Evolutionary conservation across 2,113 vertebrate genomes (phyloP).

Genomic region (Myotis brandtii): DNA sequence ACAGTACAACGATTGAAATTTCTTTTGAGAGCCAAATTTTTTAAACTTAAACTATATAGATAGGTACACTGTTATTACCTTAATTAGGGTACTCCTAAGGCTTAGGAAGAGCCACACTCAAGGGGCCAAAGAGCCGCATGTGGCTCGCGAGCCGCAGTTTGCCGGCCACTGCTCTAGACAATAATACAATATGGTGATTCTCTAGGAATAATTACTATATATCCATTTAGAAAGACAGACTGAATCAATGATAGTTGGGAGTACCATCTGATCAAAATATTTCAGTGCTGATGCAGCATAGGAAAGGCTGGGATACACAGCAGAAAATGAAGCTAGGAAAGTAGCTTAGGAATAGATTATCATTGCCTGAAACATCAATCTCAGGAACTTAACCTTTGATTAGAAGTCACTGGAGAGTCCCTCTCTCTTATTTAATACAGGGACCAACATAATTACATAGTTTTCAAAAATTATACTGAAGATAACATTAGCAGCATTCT

Average conservation of each 20-base stretch:
- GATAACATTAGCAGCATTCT: background rate
- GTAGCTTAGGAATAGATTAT: background rate
- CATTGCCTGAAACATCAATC: background rate
- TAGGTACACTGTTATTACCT: too few species aligned
- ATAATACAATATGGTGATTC: background rate
- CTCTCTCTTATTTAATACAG: background rate
- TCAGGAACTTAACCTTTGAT: background rate
- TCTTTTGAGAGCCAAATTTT: too few species aligned
- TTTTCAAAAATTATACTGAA: conserved; percentile 18
- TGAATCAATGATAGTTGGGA: background rate
- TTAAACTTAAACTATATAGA: too few species aligned
- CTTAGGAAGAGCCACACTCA: too few species aligned
- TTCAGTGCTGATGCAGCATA: background rate
- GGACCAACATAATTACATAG: background rate
- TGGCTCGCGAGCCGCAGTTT: too few species aligned
- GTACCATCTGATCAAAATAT: background rate
- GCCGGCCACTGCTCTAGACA: background rate
- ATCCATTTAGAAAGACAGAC: background rate
- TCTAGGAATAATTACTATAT: background rate
- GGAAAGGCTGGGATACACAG: background rate
- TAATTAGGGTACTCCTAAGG: too few species aligned
- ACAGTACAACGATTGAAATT: too few species aligned
- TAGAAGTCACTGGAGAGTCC: background rate
- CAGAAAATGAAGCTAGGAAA: background rate
- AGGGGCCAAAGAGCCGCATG: too few species aligned